Evolutionary conservation across 2,888 invertebrate genomes (phyloP).

Genomic region (Acanthopleura granulata): DNA sequence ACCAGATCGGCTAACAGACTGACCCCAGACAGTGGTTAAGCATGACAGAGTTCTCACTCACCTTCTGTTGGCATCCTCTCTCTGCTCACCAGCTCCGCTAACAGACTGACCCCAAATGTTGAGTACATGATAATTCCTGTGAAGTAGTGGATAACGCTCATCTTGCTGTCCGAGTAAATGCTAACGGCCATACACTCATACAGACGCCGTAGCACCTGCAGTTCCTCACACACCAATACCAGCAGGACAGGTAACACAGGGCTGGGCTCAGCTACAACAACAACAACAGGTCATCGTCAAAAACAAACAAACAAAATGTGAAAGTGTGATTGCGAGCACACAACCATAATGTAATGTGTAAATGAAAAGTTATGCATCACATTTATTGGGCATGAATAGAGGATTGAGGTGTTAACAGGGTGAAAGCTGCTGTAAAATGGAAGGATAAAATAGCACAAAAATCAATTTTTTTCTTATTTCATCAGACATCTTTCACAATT

Average conservation of each 20-base stretch:
- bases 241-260: conserved; percentile 4
- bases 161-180: conserved; percentile 11
- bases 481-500: no score
- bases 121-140: conserved; percentile 7
- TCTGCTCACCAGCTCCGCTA: neutral
- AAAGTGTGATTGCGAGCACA: neutral
- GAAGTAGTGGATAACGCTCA: conserved; percentile 7
- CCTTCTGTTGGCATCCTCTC: conserved; percentile 11
- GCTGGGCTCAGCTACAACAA: conserved; percentile 1
- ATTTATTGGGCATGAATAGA: no score
- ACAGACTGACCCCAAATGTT: neutral
- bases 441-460: no score
- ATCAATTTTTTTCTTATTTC: no score
- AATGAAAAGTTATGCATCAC: no score
- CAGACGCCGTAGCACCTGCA: neutral
- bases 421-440: no score
- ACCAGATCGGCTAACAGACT: no score
- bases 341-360: no score
- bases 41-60: neutral
- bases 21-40: no score
- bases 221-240: neutral
- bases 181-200: conserved; percentile 1
- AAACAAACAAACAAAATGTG: neutral
- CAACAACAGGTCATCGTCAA: neutral
- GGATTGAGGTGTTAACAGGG: no score